Evolutionary conservation across 2,888 invertebrate species (phyloP).

Genomic region (Tholera decimalis): DNA sequence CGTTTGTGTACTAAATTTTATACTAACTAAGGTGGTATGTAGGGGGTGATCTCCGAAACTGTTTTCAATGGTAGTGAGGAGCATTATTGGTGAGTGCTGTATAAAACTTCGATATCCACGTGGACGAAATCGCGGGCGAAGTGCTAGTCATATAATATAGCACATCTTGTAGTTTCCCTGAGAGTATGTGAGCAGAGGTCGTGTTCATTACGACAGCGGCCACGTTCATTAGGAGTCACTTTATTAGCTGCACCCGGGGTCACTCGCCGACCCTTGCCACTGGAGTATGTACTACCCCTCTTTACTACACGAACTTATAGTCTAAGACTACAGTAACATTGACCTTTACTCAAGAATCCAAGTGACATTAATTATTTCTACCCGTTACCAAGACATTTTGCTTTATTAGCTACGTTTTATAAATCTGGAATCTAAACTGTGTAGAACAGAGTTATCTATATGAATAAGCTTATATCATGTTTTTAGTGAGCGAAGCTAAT

Average conservation of each 20-base stretch:
- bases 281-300: not conserved
- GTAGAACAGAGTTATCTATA: not conserved
- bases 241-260: slow-evolving; percentile 25
- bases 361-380: not conserved
- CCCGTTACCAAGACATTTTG: not conserved
- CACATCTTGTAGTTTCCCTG: not conserved
- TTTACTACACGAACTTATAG: not conserved
- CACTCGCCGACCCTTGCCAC: slow-evolving; percentile 13
- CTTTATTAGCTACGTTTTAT: too few species aligned
- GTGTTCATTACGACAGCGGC: not conserved
- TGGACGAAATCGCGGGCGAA: too few species aligned
- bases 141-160: not conserved
- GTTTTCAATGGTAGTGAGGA: too few species aligned
- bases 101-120: too few species aligned
- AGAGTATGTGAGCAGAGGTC: not conserved
- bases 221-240: slow-evolving; percentile 29
- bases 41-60: too few species aligned
- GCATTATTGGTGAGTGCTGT: too few species aligned
- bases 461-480: too few species aligned
- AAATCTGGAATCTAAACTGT: not conserved
- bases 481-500: too few species aligned
- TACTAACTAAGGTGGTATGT: too few species aligned
- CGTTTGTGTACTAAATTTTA: too few species aligned
- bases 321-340: not conserved
- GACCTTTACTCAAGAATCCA: not conserved